phyloP scores from a whole-genome alignment of 2,797 vertebrate genomes.

The Danio jaintianensis region DNA sequence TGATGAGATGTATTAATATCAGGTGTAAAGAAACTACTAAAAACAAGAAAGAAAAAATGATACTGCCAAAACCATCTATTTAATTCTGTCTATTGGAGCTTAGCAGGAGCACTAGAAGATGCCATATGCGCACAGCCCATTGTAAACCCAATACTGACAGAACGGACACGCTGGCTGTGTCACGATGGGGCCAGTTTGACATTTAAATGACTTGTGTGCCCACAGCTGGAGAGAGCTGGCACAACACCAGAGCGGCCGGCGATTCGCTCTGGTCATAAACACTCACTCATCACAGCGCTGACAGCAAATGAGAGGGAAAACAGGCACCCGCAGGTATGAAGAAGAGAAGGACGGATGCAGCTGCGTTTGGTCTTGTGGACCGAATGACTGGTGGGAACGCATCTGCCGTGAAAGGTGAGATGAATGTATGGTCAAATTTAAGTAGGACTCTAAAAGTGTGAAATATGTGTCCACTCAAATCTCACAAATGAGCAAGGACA shows the following conservation, averaged over 20 bases:
- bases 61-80: neutral
- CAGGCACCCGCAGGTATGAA: conserved; percentile 5
- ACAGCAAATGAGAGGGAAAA: conserved; percentile 27
- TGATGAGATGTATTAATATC: no score
- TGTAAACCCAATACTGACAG: conserved; percentile 7
- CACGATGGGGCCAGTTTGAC: conserved; percentile 36
- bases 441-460: conserved; percentile 14
- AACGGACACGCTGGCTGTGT: neutral
- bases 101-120: neutral
- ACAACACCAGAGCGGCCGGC: neutral
- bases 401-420: neutral
- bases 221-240: conserved; percentile 45
- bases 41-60: neutral
- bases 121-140: neutral
- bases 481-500: conserved; percentile 21
- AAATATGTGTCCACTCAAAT: conserved; percentile 36
- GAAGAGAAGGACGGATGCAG: neutral
- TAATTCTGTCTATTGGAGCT: neutral
- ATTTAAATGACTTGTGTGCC: conserved; percentile 56
- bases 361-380: neutral
- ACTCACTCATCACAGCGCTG: conserved; percentile 24
- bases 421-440: conserved; percentile 6
- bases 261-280: conserved; percentile 24
- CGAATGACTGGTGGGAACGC: neutral
- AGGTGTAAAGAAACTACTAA: neutral